Conservation (phyloP, 1,140 invertebrate species). For the Meloidogyne hapla region DNA sequence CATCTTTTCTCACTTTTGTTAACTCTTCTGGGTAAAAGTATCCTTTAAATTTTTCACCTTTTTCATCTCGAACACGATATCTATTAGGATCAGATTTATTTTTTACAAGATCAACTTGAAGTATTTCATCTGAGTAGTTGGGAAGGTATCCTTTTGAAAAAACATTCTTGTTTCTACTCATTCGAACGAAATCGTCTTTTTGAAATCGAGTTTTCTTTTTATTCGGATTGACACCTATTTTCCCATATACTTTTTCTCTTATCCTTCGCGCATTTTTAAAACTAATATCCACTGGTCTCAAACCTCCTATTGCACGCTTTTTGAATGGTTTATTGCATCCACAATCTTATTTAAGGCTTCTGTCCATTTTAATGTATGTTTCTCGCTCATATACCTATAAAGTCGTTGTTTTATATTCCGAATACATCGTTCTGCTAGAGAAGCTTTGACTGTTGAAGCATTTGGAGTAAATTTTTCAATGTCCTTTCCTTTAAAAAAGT, state of each 20-base stretch:
- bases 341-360: slow-evolving; percentile 34
- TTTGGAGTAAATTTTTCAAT: slow-evolving; percentile 10
- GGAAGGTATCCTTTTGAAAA: slow-evolving; percentile 26
- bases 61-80: slow-evolving; percentile 2
- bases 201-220: slow-evolving; percentile 1
- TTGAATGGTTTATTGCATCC: slow-evolving; percentile 32
- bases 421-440: slow-evolving; percentile 37
- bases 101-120: background rate
- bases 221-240: too few species aligned
- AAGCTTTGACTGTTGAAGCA: slow-evolving; percentile 26
- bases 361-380: too few species aligned
- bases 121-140: slow-evolving; percentile 36
- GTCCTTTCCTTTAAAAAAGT: slow-evolving; percentile 29
- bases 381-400: slow-evolving; percentile 37
- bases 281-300: slow-evolving; percentile 30
- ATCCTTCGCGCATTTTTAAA: too few species aligned
- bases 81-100: background rate
- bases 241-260: slow-evolving; percentile 21
- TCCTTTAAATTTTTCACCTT: slow-evolving; percentile 4
- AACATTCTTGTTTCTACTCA: slow-evolving; percentile 4
- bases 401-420: slow-evolving; percentile 36
- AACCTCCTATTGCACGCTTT: slow-evolving; percentile 25
- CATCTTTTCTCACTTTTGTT: slow-evolving; percentile 9
- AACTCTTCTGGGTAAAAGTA: slow-evolving; percentile 14
- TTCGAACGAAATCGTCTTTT: slow-evolving; percentile 7